Evolutionary conservation across 2,888 invertebrate genomes (phyloP), one percentile per base, ranked within the genome.

Genomic region (Cordilura impudica): DNA sequence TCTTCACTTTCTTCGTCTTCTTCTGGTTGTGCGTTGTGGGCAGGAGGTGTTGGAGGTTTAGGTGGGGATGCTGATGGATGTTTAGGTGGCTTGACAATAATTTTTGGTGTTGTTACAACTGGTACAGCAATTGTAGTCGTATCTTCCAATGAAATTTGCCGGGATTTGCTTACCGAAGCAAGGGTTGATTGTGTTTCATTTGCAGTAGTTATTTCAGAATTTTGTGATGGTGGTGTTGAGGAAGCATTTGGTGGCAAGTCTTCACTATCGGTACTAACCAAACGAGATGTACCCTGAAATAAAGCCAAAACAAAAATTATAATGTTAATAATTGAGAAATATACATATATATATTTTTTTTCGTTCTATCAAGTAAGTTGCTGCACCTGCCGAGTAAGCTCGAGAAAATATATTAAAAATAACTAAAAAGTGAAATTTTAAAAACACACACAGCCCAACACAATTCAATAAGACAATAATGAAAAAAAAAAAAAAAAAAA

Each of bases 191-290:
- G 74, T 19, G 71, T 49, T 18, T 70, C 45, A 8, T 78, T 74
- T 61, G 74, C 76, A 75, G 81, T 74, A 61, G n/a, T n/a, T n/a
- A 66, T 81, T 79, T 79, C 81, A 35, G 83, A 81, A 65, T 83
- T 80, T 51, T 82, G 90, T 67, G 85, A 84, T 58, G 83, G 83
- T 21, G 87, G 87, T 47, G 87, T 87, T 72, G 82, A 82, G 61
- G 85, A 70, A 39, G 92, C 92, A 61, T 92, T 92, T 82, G 91
- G 91, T 61, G 92, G 91, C 86, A 92, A 92, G 70, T 87, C 87
- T 90, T 93, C 93, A 72, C 93, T 93, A 85, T 93, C 93, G 63
- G 93, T 93, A 85, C 93, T 93, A 69, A 93, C 92, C 86, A 93
- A 91, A 82, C 93, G 91, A 60, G 93, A 93, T 71, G 93, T 93